phyloP scores from a whole-genome alignment of 2,113 vertebrate genomes.

The Oriolus oriolus region DNA sequence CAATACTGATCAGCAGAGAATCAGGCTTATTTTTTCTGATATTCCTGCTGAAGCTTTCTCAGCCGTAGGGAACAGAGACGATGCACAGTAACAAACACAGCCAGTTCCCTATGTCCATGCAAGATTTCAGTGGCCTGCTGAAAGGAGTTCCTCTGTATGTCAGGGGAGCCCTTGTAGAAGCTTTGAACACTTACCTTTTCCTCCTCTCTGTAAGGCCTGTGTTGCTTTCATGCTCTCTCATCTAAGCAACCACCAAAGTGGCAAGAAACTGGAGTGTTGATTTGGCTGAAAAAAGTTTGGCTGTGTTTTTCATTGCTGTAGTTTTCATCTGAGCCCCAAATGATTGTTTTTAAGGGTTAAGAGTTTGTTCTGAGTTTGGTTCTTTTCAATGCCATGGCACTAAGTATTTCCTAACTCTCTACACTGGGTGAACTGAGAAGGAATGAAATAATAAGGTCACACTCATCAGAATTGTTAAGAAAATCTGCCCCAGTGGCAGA shows the following conservation, averaged over 20 bases:
- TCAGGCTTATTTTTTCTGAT: neutral
- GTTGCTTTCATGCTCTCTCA: neutral
- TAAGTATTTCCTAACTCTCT: neutral
- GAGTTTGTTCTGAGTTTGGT: neutral
- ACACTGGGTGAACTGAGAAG: neutral
- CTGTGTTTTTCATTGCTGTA: neutral
- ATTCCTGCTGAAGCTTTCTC: neutral
- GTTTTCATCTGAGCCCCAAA: neutral
- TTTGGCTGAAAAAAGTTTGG: neutral
- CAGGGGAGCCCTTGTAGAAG: neutral
- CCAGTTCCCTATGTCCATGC: neutral
- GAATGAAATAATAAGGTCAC: neutral
- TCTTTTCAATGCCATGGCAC: neutral
- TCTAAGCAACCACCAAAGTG: neutral
- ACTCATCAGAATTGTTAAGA: neutral
- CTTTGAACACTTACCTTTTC: neutral
- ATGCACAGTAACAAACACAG: neutral
- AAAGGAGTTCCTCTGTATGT: neutral
- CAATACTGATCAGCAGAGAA: neutral
- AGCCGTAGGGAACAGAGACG: neutral
- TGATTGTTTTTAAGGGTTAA: neutral
- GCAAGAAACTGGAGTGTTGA: neutral
- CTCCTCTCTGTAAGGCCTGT: neutral
- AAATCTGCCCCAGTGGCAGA: neutral
- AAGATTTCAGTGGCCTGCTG: neutral